A percentile compares a stretch with the other conserved stretches of the same genome.
phyloP scores from a whole-genome alignment of 1,140 invertebrate genomes.

The Drosophila bipectinata region DNA sequence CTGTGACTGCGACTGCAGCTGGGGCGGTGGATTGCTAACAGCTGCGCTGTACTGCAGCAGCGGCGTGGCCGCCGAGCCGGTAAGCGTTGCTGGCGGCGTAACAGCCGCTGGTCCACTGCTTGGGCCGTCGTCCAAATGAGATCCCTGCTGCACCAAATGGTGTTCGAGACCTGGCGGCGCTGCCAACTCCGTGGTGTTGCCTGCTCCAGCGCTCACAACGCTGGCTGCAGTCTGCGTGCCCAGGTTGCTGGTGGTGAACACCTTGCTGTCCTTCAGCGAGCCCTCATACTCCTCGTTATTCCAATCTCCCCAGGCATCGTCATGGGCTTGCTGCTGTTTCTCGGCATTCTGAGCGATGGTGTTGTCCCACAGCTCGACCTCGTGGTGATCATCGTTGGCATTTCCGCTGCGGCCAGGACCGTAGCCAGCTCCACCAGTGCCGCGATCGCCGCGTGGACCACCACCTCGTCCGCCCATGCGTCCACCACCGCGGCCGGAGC shows the following conservation, averaged over 20 bases:
- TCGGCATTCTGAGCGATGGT: constrained; percentile 80
- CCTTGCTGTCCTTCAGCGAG: constrained; percentile 96
- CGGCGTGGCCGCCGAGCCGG: constrained; percentile 65
- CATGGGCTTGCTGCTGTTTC: constrained; percentile 76
- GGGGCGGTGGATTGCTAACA: constrained; percentile 75
- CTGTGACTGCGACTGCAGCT: constrained; percentile 46
- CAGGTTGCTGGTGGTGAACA: constrained; percentile 91
- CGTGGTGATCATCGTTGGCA: constrained; percentile 80
- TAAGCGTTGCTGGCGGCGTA: constrained; percentile 45
- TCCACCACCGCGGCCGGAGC: constrained; percentile 84
- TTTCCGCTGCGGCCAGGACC: constrained; percentile 84
- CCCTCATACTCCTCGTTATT: constrained; percentile 97
- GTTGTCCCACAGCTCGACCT: constrained; percentile 85
- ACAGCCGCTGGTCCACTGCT: constrained; percentile 30
- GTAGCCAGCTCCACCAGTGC: constrained; percentile 85
- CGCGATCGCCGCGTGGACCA: constrained; percentile 84
- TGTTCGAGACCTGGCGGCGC: constrained; percentile 80
- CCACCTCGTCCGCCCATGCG: constrained; percentile 84
- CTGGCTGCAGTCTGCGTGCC: constrained; percentile 67
- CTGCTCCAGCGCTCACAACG: constrained; percentile 58
- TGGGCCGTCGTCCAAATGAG: constrained; percentile 61
- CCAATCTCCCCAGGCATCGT: constrained; percentile 89
- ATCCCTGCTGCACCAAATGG: constrained; percentile 72
- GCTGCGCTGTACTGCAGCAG: constrained; percentile 77
- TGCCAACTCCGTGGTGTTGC: constrained; percentile 49